Evolutionary conservation across 2,797 vertebrate species (phyloP), one percentile per base, ranked within the genome.

Genomic region (Mus minutoides): DNA sequence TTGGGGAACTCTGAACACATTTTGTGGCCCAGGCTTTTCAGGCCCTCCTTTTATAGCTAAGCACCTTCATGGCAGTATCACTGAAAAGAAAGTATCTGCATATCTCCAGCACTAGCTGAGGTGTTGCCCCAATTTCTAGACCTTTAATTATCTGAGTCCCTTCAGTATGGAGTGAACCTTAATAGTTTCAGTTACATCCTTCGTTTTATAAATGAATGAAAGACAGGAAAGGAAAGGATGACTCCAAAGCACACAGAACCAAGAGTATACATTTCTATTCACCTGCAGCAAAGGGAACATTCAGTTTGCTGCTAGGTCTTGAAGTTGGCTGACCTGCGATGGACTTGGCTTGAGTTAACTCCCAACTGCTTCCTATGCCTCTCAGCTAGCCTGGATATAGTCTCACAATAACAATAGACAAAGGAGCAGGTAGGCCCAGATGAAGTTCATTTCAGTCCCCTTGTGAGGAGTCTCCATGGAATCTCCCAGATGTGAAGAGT

Each of bases 1-100:
- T 37, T 58, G 34, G 54, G 49, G 78, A 91, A 60, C 13, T 77
- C 52, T 49, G 4, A 73, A 64, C 19, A 46, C 16, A n/a, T 56
- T 40, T n/a, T 29, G n/a, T 64, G 2, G 31, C 19, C 12, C 49
- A 12, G 58, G 13, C 49, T 91, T 92, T 94, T 83, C 80, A 93
- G 85, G 37, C 64, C 13, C 11, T 93, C 43, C 60, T 19, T 64
- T 17, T 0, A 0, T 37, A 58, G 31, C 86, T 71, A 31, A 79
- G 37, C 0, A 12, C 29, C 13, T 60, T 13, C 19, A 0, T 31
- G 26, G 29, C 34, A 1, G 0, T 31, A 7, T 76, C 6, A 0
- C 11, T 60, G 24, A 43, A 58, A 52, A 43, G 7, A 73, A 82
- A 75, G 79, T 26, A 69, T 8, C 24, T 17, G 10, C 56, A 62